Evolutionary conservation across 1,140 invertebrate species (phyloP).

Genomic region (Drosophila subpulchrella): DNA sequence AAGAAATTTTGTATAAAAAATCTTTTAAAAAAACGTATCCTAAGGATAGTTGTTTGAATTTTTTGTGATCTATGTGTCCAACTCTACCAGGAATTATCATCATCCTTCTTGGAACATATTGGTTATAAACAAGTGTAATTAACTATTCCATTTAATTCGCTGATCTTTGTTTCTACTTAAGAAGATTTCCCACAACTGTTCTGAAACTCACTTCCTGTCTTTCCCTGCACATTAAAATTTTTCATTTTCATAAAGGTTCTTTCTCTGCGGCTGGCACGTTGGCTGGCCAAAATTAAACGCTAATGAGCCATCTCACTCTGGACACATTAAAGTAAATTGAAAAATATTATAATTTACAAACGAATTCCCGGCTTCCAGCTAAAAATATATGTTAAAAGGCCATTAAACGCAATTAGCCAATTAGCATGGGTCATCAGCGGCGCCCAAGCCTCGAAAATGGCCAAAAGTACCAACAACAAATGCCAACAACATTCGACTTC

Average conservation of each 20-base stretch:
- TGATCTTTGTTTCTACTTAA: not conserved
- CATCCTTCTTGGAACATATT: no score
- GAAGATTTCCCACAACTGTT: not conserved
- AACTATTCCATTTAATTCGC: not conserved
- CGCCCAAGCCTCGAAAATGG: slow-evolving; percentile 41
- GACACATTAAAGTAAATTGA: slow-evolving; percentile 59
- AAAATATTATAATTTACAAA: slow-evolving; percentile 56
- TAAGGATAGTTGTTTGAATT: no score
- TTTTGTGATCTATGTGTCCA: no score
- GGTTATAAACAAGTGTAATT: no score
- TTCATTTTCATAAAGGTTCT: slow-evolving; percentile 7
- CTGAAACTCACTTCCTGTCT: slow-evolving; percentile 28
- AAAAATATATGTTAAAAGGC: slow-evolving; percentile 71
- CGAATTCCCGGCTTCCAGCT: slow-evolving; percentile 47
- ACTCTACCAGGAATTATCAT: no score
- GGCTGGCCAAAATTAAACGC: slow-evolving; percentile 15
- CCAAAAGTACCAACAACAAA: slow-evolving; percentile 38
- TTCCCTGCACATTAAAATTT: not conserved
- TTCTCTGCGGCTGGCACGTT: not conserved
- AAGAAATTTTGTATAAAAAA: no score
- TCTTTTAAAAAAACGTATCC: no score
- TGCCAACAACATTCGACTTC: slow-evolving; percentile 49
- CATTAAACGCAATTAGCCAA: slow-evolving; percentile 81
- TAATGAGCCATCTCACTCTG: slow-evolving; percentile 45
- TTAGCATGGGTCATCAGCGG: slow-evolving; percentile 75